Percentiles rank a stretch among this genome's conserved stretches.
phyloP scores from a whole-genome alignment of 2,797 vertebrate genomes.

The Xenops minutus region DNA sequence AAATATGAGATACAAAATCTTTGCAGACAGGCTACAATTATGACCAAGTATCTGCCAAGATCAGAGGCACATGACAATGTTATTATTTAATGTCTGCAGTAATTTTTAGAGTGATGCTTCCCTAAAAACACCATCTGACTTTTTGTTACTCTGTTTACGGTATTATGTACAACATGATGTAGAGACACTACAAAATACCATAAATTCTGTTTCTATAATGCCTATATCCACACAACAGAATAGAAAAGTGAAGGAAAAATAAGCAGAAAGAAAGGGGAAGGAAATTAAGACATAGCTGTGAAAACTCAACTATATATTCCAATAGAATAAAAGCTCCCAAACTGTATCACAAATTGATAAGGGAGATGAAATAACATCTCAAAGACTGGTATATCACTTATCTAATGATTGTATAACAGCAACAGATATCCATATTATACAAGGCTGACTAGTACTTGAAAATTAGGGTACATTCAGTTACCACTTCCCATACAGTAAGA shows the following conservation, averaged over 20 bases:
- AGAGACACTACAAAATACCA: background rate
- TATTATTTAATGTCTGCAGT: background rate
- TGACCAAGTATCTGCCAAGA: background rate
- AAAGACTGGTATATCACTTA: background rate
- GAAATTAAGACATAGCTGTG: background rate
- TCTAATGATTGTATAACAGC: background rate
- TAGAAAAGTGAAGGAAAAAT: background rate
- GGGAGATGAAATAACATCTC: constrained; percentile 8
- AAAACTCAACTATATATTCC: constrained; percentile 1
- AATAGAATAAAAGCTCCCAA: constrained; percentile 8
- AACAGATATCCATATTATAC: background rate
- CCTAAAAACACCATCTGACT: background rate
- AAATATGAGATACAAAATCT: background rate
- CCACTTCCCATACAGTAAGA: background rate
- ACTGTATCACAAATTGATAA: constrained; percentile 3
- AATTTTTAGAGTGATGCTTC: background rate
- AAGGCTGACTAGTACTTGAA: background rate
- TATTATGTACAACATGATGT: background rate
- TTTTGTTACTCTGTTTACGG: background rate
- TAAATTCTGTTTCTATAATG: background rate
- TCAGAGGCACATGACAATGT: background rate
- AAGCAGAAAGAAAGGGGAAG: background rate
- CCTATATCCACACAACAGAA: background rate
- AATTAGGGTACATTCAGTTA: background rate
- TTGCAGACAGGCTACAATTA: background rate